Base-by-base conservation (phyloP, 2,113 vertebrate species). In the Cyanoderma ruficeps region DNA sequence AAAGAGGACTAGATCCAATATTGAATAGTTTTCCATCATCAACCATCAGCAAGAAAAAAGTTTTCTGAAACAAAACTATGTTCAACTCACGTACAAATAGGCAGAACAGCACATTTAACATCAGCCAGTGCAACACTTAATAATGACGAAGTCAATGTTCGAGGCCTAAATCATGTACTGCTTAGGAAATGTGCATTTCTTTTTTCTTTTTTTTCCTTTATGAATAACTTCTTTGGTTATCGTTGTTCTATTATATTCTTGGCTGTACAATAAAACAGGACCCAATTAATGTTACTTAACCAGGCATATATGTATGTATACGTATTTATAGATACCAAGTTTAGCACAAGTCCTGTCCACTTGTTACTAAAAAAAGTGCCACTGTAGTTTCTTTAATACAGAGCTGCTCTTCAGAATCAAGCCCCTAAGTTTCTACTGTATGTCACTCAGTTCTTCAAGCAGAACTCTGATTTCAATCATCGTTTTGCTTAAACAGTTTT, bases 1-100 rank as follows among this genome's bases (percentile, higher is more conserved):
- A 97, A 97, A 97, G 96, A 97, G 91, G 96, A 97, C 95, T 96
- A 94, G 83, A 76, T 96, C 97, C 86, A 94, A 96, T 85, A 97
- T 80, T 76, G 97, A 97, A 97, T 96, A 97, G 87, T 78, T 92
- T 93, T 95, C 95, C 94, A 95, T 94, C 67, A 92, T 91, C 79
- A 97, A 96, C 84, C 94, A 72, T 96, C 57, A 81, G 49, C 89
- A 96, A 95, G 63, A 93, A 91, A 94, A 96, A 95, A 18, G 24
- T 92, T 91, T 89, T 84, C 82, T 82, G 83, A 91, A 94, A 95
- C 49, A 93, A 91, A 97, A 94, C 80, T 93, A 70, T 88, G 76
- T 86, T 69, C 67, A 11, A 89, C 67, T 90, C 59, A 59, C 30
- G 52, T 56, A 97, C 97, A 98, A 97, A 96, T 83, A 98, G 90